These are phyloP conservation scores for Callorhinus ursinus DNA, from an alignment of 2,113 vertebrate genomes.

Conservation along the genomic window DNA sequence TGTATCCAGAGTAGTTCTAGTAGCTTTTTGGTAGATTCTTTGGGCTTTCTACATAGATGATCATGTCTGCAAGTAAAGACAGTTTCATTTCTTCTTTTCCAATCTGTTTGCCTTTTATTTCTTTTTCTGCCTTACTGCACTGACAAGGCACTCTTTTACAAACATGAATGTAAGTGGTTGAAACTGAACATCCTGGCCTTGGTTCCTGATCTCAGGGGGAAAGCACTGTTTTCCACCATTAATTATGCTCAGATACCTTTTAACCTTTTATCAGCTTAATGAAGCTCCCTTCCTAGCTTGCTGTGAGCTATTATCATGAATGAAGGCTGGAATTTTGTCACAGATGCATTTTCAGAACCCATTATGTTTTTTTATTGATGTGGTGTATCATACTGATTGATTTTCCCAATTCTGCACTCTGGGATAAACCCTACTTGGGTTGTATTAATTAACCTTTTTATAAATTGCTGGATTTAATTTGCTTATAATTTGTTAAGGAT, in stretches of 20 bases:
- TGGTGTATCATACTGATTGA: neutral
- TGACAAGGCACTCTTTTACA: neutral
- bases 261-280: neutral
- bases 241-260: neutral
- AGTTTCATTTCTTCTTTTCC: constrained; percentile 12
- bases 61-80: neutral
- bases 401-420: constrained; percentile 19
- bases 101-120: neutral
- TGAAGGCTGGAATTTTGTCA: neutral
- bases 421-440: neutral
- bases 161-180: neutral
- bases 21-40: neutral
- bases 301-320: neutral
- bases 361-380: neutral
- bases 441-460: neutral
- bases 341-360: neutral
- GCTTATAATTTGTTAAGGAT: neutral
- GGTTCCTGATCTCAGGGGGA: neutral
- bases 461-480: neutral
- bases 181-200: neutral
- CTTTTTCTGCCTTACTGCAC: neutral
- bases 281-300: neutral
- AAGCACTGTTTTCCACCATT: neutral
- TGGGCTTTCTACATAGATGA: neutral
- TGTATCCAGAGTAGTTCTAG: neutral